Evolutionary conservation across 2,888 invertebrate species (phyloP).

Genomic region (Apamea epomidion): DNA sequence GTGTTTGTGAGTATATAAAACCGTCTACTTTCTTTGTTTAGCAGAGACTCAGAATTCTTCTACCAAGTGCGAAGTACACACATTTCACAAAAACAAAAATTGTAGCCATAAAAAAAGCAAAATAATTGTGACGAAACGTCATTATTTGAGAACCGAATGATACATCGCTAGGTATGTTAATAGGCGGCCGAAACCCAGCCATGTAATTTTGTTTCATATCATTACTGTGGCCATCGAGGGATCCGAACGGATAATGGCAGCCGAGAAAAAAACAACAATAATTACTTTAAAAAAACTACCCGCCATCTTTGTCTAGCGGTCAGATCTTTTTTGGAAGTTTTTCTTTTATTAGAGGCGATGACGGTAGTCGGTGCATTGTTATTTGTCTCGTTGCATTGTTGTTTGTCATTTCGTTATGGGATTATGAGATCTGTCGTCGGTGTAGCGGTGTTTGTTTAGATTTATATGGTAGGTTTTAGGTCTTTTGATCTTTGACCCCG

Average conservation of each 20-base stretch:
- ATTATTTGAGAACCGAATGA: constrained; percentile 80
- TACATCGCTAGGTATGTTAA: constrained; percentile 87
- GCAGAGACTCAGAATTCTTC: neutral
- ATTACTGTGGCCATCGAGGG: constrained; percentile 82
- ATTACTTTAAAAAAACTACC: constrained; percentile 80
- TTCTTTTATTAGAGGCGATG: constrained; percentile 62
- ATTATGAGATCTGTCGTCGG: constrained; percentile 41
- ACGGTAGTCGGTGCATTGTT: constrained; percentile 67
- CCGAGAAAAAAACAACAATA: constrained; percentile 78
- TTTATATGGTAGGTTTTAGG: constrained; percentile 27
- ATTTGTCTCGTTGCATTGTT: constrained; percentile 65
- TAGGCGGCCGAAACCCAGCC: constrained; percentile 80
- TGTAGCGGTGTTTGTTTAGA: constrained; percentile 34
- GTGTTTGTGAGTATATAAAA: neutral
- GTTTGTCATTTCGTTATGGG: constrained; percentile 61
- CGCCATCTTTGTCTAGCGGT: constrained; percentile 79
- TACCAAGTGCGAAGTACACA: constrained; percentile 34
- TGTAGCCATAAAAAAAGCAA: constrained; percentile 22
- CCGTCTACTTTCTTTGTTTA: neutral
- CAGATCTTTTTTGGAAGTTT: constrained; percentile 64
- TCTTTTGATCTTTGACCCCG: constrained; percentile 25
- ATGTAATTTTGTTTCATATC: constrained; percentile 88
- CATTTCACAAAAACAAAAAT: constrained; percentile 37
- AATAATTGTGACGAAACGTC: constrained; percentile 66
- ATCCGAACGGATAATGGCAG: constrained; percentile 83